Base-by-base conservation (phyloP, 64 coral and sea anemone species). In the Montipora efflorescens region DNA sequence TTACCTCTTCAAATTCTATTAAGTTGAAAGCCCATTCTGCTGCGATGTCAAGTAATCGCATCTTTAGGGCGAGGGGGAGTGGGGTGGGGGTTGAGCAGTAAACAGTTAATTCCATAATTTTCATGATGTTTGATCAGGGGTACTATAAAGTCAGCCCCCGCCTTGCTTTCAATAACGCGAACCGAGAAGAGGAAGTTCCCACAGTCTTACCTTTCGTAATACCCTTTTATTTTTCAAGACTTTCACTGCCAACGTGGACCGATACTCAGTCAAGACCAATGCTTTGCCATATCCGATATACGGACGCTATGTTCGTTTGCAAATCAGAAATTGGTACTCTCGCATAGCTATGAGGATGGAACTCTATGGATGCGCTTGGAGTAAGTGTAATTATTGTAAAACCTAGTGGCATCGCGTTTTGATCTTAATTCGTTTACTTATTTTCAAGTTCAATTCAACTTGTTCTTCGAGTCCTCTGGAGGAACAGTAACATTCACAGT, bases 241-340 rank as follows among this genome's bases (percentile, higher is more conserved):
- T 19, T 97, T 97, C 69, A 12, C 62, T 7, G 95, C 88, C 59
- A 97, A 97, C 52, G 73, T 44, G 52, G 95, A 97, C 89, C 22
- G 92, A 72, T 91, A 94, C 58, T 93, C 90, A 74, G 71, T 97
- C 2, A 66, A 81, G 70, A 94, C 81, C 53, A 94, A 78, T 22
- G 36, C 81, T 50, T 78, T 98, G 1, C 79, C 93, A 43, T 94
- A 90, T 36, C 62, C 92, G 6, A 88, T 93, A 75, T 84, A 84
- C 46, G 80, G 92, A 57, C 92, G 84, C 7, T 93, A 79, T 78
- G 75, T 93, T 73, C 74, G 92, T 46, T 44, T 93, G 53, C 77
- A 93, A 59, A 61, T 87, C 16, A 74, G 92, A 44, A 59, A 45
- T 6, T 93, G 92, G 92, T 18, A 78, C 43, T 74, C 83, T 7